Conservation (phyloP, 2,113 vertebrate species). For the Pyrgilauda ruficollis region DNA sequence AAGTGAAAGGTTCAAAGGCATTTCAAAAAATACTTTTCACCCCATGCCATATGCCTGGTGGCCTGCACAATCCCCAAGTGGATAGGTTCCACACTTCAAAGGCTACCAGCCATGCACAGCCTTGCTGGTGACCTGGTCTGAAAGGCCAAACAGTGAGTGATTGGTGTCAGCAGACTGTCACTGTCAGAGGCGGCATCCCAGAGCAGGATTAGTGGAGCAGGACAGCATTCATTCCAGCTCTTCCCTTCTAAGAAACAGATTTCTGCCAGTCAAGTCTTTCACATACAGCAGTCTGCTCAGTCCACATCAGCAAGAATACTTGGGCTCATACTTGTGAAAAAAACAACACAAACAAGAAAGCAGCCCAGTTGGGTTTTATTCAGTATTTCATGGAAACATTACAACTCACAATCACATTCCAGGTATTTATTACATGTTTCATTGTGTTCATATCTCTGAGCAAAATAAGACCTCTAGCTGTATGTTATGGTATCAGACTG, state of each 20-base stretch:
- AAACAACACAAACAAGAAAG: background rate
- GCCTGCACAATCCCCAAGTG: background rate
- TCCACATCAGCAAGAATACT: background rate
- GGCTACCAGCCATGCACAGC: background rate
- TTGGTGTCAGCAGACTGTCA: rapidly evolving
- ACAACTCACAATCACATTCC: background rate
- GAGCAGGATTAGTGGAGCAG: background rate
- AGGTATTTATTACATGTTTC: background rate
- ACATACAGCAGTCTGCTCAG: background rate
- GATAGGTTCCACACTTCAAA: background rate
- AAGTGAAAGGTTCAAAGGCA: background rate
- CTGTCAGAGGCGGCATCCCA: background rate
- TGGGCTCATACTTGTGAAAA: background rate
- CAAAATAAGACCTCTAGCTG: background rate
- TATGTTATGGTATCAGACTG: background rate
- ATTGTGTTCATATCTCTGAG: background rate
- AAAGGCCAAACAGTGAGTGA: background rate
- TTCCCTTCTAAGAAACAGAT: background rate
- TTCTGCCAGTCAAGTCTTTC: background rate
- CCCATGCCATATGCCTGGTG: background rate
- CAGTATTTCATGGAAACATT: background rate
- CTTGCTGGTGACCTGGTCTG: background rate
- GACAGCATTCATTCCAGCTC: background rate
- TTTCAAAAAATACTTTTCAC: background rate
- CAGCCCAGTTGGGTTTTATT: background rate